Base-by-base conservation (phyloP, 2,888 invertebrate species). In the Dryocosmus kuriphilus region DNA sequence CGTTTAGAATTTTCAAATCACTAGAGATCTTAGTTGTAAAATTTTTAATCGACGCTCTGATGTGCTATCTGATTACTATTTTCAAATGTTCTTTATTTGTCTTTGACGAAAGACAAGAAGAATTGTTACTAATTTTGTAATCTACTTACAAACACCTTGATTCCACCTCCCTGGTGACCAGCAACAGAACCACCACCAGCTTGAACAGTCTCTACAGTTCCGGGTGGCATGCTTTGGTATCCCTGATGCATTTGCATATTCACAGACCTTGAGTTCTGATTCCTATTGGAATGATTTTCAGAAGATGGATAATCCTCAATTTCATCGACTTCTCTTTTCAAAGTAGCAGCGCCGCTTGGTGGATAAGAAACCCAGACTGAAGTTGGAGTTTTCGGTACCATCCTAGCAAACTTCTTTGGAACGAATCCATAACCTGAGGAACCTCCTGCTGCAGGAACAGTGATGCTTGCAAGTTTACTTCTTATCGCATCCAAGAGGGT, bases 241-340 rank as follows among this genome's bases (percentile, higher is more conserved):
- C 91, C 91, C 71, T 91, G 91, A 77, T 88, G 90, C 88, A 91
- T 89, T 41, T 89, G 83, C 89, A 91, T 90, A 32, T 90, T 85
- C 6, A 91, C 86, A 9, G 83, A 85, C 63, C 90, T 86, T 16
- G 85, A 80, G 55, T 83, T 80, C 67, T 87, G 84, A 41, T 82
- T 82, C 8, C 75, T 67, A 38, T 32, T 81, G 46, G 79, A 74
- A 22, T 75, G 77, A 19, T 19, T 63, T 57, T 71, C 73, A 8
- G 19, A 55, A 19, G 11, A 76, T 19, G 74, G 27, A 24, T 80
- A 57, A 35, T 85, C 82, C 5, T 27, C 16, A 51, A 51, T 27
- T 27, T 82, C 84, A 5, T 81, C 78, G 11, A 81, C 74, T 77
- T 88, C 82, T 62, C 89, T 83, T 77, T 87, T 88, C 2, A 80